Conservation (phyloP, 92 coral and sea anemone genomes). For the Umimayanthus kanabou region DNA sequence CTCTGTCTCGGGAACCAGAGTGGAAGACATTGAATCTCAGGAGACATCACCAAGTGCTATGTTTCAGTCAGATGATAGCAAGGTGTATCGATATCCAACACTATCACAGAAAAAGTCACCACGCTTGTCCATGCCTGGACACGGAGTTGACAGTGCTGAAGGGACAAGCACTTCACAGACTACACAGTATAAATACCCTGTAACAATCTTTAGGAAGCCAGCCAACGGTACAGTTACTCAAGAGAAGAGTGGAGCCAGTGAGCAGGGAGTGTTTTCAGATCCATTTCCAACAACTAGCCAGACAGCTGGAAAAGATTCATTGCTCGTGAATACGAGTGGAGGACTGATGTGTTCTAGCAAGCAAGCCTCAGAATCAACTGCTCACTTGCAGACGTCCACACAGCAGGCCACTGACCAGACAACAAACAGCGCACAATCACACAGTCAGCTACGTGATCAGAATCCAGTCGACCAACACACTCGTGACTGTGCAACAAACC, state of each 20-base stretch:
- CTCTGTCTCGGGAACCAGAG: background rate
- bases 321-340: background rate
- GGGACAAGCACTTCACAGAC: background rate
- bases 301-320: background rate
- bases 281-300: background rate
- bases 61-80: background rate
- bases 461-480: background rate
- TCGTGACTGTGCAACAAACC: background rate
- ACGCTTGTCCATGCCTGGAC: background rate
- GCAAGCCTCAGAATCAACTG: background rate
- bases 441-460: background rate
- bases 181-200: background rate
- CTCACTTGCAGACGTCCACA: background rate
- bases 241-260: background rate
- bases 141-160: background rate
- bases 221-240: background rate
- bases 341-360: background rate
- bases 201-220: background rate
- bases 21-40: background rate
- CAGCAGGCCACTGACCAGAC: background rate
- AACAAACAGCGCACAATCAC: background rate
- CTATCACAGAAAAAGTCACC: constrained; percentile 2
- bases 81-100: background rate
- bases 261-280: background rate
- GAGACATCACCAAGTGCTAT: background rate